Base-by-base conservation (phyloP, 1,140 invertebrate genomes). In the Aphaenogaster ashmeadi region DNA sequence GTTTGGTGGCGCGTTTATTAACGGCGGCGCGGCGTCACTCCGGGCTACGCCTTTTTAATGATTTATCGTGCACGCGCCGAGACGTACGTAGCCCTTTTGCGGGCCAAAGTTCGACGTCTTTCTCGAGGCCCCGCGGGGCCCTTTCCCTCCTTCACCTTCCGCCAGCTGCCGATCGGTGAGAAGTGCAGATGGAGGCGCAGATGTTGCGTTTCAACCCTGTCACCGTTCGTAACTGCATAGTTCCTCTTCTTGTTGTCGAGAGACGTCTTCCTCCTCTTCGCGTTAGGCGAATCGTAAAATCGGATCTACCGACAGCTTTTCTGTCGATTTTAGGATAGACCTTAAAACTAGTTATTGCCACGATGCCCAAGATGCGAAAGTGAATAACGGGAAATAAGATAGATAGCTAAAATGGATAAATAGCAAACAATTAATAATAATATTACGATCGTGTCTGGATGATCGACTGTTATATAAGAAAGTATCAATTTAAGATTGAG, bases 111-210 rank as follows among this genome's bases (percentile, higher is more conserved):
- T 89, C 86, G 91, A 88, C 88, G 89, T 90, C 90, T 90, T 92
- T 67, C 67, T 90, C 80, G 87, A 67, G 87, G 80, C 79, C 92
- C 91, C 36, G 74, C 75, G 88, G 89, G 62, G 69, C 87, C 88
- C 75, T 87, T 87, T 88, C 88, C 77, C 81, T 83, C 83, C 81
- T 86, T 83, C 83, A 89, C 88, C 91, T 93, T 92, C 87, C 88
- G 90, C 86, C 91, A 91, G 88, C 92, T 89, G 89, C 92, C 91
- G 87, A 91, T 91, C 87, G 64, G 80, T 83, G 87, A 89, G 87
- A 90, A 90, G 87, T 89, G 92, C 90, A 94, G 91, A 94, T 93
- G 92, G 86, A 93, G 83, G 87, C 89, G 92, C 92, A 92, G 92
- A 93, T 93, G 93, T 90, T 87, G 50, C 78, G 74, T 71, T 90